These are phyloP conservation scores for Engraulis encrasicolus DNA, from an alignment of 2,113 vertebrate genomes.

Conservation along the genomic window DNA sequence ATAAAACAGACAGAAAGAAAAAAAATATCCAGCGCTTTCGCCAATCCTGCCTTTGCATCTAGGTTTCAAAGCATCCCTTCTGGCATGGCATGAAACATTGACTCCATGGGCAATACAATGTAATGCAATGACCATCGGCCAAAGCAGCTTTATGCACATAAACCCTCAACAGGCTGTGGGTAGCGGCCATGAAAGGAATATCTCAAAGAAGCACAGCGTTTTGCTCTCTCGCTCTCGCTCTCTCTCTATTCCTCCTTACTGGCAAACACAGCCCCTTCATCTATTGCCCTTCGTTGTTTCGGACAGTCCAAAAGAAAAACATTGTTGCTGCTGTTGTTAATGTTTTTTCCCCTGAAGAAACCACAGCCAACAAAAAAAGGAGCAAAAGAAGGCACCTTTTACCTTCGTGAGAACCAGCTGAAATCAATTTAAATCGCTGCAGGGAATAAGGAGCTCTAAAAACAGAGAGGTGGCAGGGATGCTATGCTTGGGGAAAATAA, in stretches of 20 bases:
- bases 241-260: neutral
- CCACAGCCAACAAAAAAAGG: neutral
- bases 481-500: slow-evolving; percentile 31
- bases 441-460: slow-evolving; percentile 20
- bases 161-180: neutral
- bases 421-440: slow-evolving; percentile 36
- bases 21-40: neutral
- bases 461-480: slow-evolving; percentile 8
- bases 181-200: neutral
- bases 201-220: neutral
- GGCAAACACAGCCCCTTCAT: neutral
- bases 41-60: slow-evolving; percentile 1
- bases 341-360: neutral
- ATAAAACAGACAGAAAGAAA: neutral
- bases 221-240: too few species aligned
- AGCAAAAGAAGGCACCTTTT: slow-evolving; percentile 3
- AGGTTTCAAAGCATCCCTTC: slow-evolving; percentile 29
- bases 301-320: neutral
- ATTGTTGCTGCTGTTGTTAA: neutral
- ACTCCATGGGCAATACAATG: slow-evolving; percentile 26
- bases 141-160: neutral
- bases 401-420: slow-evolving; percentile 28
- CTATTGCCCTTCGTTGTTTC: neutral
- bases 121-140: slow-evolving; percentile 18
- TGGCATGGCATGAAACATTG: slow-evolving; percentile 36